Conservation (phyloP, 2,113 vertebrate species). For the Cephalophus harveyi region DNA sequence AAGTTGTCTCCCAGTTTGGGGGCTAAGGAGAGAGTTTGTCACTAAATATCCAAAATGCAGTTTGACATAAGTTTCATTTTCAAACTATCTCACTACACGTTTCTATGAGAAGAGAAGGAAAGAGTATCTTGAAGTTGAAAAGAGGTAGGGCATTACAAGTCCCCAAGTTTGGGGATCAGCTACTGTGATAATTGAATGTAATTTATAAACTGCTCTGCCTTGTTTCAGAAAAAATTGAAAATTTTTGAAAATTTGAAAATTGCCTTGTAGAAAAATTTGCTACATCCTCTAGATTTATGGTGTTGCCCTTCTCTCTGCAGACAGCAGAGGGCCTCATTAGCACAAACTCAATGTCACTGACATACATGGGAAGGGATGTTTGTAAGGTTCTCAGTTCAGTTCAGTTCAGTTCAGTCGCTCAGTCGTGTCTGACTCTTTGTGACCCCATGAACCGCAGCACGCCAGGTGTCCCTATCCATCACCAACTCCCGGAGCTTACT, state of each 20-base stretch:
- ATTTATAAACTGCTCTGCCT: neutral
- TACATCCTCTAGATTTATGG: conserved; percentile 23
- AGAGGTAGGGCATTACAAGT: neutral
- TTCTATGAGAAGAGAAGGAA: neutral
- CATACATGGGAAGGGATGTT: conserved; percentile 33
- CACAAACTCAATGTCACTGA: conserved; percentile 51
- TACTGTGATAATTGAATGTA: neutral
- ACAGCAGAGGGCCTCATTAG: conserved; percentile 69
- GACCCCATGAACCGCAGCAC: neutral
- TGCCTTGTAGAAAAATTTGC: conserved; percentile 6
- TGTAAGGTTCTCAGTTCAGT: conserved; percentile 25
- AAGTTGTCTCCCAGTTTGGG: neutral
- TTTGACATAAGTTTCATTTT: conserved; percentile 20
- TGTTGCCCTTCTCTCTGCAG: conserved; percentile 49
- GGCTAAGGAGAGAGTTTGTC: neutral
- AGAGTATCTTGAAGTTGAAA: neutral
- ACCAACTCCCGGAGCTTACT: neutral
- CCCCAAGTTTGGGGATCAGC: neutral
- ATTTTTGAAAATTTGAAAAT: too few relatives aligned
- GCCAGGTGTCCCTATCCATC: neutral
- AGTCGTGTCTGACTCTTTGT: neutral
- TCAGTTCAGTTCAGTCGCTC: neutral
- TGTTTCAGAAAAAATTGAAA: neutral
- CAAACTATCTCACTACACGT: neutral
- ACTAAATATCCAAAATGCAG: neutral